Percentiles rank a stretch among this genome's conserved stretches.
Conservation (phyloP, 2,113 vertebrate genomes). For the Alethe diademata region DNA sequence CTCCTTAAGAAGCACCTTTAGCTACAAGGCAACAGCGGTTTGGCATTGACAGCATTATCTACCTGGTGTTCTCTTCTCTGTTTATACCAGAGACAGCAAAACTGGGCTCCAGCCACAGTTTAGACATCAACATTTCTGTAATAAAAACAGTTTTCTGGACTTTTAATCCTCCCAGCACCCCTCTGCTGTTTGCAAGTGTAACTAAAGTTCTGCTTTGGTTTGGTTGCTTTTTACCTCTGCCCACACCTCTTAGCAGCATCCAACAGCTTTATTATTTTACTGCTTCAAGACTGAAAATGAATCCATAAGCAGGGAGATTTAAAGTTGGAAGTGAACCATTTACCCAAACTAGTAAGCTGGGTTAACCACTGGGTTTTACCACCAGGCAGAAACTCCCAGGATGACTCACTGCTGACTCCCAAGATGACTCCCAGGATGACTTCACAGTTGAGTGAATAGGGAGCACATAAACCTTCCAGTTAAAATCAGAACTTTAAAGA, state of each 20-base stretch:
- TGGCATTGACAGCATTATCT: background rate
- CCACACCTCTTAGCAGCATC: background rate
- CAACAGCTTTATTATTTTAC: background rate
- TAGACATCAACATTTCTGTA: background rate
- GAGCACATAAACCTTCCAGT: background rate
- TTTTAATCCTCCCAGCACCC: background rate
- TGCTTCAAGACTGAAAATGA: background rate
- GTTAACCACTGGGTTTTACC: background rate
- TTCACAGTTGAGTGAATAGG: background rate
- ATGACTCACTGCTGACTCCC: background rate
- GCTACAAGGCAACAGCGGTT: background rate
- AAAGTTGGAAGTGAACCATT: background rate
- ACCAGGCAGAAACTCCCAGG: background rate
- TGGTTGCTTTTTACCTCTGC: background rate
- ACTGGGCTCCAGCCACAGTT: background rate
- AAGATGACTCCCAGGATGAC: too few relatives aligned
- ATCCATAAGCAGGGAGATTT: background rate
- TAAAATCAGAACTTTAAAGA: background rate
- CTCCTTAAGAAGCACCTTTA: background rate
- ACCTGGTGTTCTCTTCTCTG: background rate
- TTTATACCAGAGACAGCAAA: background rate
- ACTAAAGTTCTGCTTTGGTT: background rate
- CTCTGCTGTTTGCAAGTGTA: background rate
- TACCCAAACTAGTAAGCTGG: background rate
- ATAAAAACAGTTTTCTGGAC: background rate